Evolutionary conservation across 2,888 invertebrate genomes (phyloP), one percentile per base, ranked within the genome.

Genomic region (Oxystoma pomonae): DNA sequence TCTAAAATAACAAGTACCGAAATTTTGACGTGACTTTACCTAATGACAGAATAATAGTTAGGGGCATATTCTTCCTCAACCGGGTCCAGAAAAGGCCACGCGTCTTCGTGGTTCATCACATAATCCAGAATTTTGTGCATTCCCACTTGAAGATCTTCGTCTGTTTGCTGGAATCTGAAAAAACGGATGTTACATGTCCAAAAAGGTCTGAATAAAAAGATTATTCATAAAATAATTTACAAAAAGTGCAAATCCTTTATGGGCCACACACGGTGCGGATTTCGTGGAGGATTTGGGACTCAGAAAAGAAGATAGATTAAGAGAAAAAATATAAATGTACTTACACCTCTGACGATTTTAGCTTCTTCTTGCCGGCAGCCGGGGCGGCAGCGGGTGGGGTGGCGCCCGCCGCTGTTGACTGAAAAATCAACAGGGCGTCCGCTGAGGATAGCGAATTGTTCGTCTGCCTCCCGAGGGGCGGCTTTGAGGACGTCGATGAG

Each of bases 61-160:
- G 96, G 96, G 0, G 96, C 96, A 77, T 92, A 93, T 75, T 93
- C 92, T 76, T 96, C 95, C 73, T 95, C 93, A 1, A 96, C 96
- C 0, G 96, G 93, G 76, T 95, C 94, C 77, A 92, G 85, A 80
- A 97, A 96, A 0, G 96, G 96, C 96, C 96, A 96, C 0, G 96
- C 94, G 77, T 96, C 95, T 63, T 91, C 89, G 77, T 96, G 94
- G 72, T 90, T 89, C 74, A 91, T 92, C 51, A 96, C 86, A 74
- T 90, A 87, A 77, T 94, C 92, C 63, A 96, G 82, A 63, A 96
- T 93, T 84, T 94, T 94, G 80, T 94, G 92, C 92, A 94, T 92
- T 58, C 94, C 94, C 61, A 92, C 92, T 77, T 91, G 89, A 63
- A 93, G 84, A 74, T 94, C 93, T 76, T 94, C 94, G 70, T 92